Percentiles rank a stretch among this genome's conserved stretches.
phyloP scores from a whole-genome alignment of 2,888 invertebrate genomes.

The Patella ulyssiponensis region DNA sequence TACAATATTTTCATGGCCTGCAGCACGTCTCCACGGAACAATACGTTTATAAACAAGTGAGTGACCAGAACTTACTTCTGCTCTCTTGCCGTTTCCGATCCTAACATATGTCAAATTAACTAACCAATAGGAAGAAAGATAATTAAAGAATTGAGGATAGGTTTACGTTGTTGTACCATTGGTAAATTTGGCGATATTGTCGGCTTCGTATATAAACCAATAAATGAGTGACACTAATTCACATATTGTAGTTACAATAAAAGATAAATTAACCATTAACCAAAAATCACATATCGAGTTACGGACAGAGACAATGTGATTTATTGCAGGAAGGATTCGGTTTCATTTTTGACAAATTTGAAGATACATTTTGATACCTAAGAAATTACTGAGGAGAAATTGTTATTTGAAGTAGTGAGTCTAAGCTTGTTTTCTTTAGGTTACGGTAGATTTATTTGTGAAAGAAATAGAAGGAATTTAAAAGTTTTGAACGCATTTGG shows the following conservation, averaged over 20 bases:
- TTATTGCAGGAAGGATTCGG: neutral
- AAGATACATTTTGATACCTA: constrained; percentile 7
- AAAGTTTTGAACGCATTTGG: no score
- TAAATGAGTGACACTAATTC: constrained; percentile 2
- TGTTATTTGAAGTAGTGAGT: no score
- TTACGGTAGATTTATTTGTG: no score
- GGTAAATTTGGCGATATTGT: no score
- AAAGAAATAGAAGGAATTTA: no score
- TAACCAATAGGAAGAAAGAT: constrained; percentile 1
- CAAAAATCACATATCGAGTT: constrained; percentile 1
- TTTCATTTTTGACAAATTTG: constrained; percentile 9
- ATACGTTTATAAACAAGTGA: neutral
- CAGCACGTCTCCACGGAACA: neutral
- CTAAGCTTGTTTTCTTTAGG: no score
- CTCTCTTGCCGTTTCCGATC: neutral
- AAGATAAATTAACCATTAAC: constrained; percentile 7
- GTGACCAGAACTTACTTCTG: neutral
- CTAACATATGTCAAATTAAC: neutral
- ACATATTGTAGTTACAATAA: neutral
- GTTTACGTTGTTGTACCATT: neutral
- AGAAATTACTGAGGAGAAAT: neutral
- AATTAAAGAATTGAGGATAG: constrained; percentile 3
- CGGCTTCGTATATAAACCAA: no score
- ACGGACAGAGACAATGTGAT: neutral
- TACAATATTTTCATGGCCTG: neutral